These are phyloP conservation scores for Paralichthys olivaceus DNA, from an alignment of 2,113 vertebrate genomes.

Conservation along the genomic window DNA sequence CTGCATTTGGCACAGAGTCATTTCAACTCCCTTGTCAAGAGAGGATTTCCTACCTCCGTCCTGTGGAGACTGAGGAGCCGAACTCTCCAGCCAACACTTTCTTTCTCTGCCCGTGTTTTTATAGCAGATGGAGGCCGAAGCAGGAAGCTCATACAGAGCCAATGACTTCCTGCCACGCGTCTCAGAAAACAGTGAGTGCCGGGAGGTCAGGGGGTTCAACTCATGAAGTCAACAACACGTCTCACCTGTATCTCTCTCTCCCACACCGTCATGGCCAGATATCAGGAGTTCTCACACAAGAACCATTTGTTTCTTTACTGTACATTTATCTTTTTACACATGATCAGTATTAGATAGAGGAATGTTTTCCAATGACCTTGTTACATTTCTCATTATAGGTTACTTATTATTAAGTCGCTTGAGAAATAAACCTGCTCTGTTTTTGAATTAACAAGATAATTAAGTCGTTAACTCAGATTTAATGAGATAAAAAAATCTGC, in stretches of 20 bases:
- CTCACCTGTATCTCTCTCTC: constrained; percentile 14
- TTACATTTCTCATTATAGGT: not conserved
- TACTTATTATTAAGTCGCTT: too few relatives aligned
- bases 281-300: not conserved
- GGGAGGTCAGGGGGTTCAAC: constrained; percentile 35
- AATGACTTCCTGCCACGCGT: constrained; percentile 87
- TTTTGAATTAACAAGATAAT: too few relatives aligned
- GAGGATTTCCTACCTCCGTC: constrained; percentile 20
- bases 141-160: constrained; percentile 89
- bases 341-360: not conserved
- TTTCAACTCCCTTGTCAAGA: not conserved
- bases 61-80: constrained; percentile 23
- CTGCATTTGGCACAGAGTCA: not conserved
- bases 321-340: not conserved
- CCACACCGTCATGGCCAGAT: not conserved
- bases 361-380: not conserved
- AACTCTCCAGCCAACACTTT: constrained; percentile 30
- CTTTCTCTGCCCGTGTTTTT: constrained; percentile 26
- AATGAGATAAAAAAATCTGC: too few relatives aligned
- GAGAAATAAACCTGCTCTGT: too few relatives aligned
- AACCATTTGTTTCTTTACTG: too few relatives aligned
- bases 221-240: constrained; percentile 1
- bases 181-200: constrained; percentile 49
- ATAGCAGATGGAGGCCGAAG: constrained; percentile 66
- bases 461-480: too few relatives aligned